Conservation (phyloP, 2,888 invertebrate genomes). For the Danaus chrysippus region DNA sequence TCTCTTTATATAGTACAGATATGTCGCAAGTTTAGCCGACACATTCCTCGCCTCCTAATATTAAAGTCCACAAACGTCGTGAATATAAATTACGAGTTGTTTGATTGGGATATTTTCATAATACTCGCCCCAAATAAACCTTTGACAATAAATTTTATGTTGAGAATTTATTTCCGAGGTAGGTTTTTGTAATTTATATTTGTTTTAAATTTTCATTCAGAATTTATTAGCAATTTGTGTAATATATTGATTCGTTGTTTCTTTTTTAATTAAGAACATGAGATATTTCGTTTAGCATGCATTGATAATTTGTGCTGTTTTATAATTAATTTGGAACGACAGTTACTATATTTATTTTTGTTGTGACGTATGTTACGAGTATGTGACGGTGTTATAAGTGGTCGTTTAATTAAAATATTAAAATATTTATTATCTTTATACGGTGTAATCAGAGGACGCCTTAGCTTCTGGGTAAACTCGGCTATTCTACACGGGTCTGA, state of each 20-base stretch:
- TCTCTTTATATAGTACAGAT: conserved; percentile 21
- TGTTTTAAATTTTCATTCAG: too few relatives aligned
- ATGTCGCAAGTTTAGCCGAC: conserved; percentile 26
- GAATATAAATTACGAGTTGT: conserved; percentile 20
- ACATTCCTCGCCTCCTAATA: conserved; percentile 23
- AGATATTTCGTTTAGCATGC: too few relatives aligned
- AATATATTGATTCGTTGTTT: too few relatives aligned
- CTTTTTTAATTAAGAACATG: too few relatives aligned
- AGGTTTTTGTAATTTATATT: too few relatives aligned
- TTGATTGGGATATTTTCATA: conserved; percentile 5
- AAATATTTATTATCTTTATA: background rate
- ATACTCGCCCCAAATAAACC: background rate
- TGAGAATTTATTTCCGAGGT: background rate
- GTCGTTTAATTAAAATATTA: too few relatives aligned
- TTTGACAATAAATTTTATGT: background rate
- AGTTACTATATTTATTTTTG: background rate
- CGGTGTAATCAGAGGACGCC: too few relatives aligned
- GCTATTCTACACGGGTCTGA: too few relatives aligned
- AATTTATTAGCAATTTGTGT: too few relatives aligned
- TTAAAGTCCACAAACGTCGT: conserved; percentile 20
- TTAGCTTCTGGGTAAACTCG: too few relatives aligned
- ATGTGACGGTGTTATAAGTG: too few relatives aligned
- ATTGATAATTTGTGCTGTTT: background rate
- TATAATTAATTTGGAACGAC: background rate
- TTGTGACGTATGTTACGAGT: background rate